Evolutionary conservation across 2,113 vertebrate genomes (phyloP).

Genomic region (Microtus oregoni): DNA sequence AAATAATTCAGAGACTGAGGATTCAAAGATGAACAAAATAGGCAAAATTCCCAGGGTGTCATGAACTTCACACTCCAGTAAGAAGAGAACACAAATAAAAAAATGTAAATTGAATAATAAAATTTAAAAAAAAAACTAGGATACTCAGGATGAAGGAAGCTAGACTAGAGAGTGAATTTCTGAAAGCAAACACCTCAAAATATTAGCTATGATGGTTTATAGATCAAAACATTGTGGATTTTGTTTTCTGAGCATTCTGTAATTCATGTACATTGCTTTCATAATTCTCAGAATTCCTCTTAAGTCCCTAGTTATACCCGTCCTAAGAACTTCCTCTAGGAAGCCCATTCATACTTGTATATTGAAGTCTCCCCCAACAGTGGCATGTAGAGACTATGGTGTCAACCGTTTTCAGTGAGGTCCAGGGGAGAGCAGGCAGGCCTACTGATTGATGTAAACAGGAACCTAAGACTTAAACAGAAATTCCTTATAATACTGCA

Average conservation of each 20-base stretch:
- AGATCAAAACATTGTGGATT: background rate
- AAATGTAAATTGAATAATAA: background rate
- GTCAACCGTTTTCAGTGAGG: background rate
- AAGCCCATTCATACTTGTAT: background rate
- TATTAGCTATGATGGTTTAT: background rate
- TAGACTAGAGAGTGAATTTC: background rate
- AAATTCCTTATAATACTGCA: background rate
- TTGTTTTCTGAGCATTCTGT: constrained; percentile 20
- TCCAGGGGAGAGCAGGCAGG: background rate
- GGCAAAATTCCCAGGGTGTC: background rate
- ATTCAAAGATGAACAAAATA: background rate
- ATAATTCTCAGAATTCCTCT: background rate
- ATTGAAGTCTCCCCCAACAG: background rate
- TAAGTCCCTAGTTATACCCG: background rate
- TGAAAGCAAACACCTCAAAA: background rate
- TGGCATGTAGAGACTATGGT: background rate
- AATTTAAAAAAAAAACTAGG: background rate
- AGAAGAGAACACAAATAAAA: background rate
- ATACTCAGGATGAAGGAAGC: background rate
- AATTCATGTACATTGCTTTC: background rate
- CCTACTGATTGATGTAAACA: background rate
- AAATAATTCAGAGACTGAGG: background rate
- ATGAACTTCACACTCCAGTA: background rate
- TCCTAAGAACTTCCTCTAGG: background rate
- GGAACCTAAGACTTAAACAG: background rate